phyloP scores from a whole-genome alignment of 2,113 vertebrate species.

The Lepidothrix coronata region DNA sequence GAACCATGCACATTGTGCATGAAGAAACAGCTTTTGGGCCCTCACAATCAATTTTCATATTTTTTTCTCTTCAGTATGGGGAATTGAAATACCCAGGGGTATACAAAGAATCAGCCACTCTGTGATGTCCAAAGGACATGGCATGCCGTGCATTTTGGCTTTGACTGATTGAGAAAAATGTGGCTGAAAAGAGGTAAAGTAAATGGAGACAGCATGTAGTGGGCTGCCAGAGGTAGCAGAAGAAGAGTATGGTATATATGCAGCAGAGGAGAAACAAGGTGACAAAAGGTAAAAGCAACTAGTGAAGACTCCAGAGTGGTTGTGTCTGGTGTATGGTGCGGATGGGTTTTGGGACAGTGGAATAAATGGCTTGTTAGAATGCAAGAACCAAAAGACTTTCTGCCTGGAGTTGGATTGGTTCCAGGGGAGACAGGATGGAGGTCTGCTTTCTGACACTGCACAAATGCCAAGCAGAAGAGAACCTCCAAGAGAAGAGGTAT shows the following conservation, averaged over 20 bases:
- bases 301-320: background rate
- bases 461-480: background rate
- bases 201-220: background rate
- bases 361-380: background rate
- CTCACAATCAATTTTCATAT: background rate
- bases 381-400: background rate
- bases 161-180: background rate
- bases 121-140: background rate
- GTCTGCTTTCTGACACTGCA: background rate
- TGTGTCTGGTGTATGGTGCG: background rate
- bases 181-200: background rate
- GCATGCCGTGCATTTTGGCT: background rate
- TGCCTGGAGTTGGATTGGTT: background rate
- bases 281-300: background rate
- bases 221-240: background rate
- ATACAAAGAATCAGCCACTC: background rate
- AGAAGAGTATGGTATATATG: background rate
- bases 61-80: background rate
- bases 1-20: background rate
- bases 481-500: background rate
- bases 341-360: background rate
- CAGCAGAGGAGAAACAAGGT: background rate
- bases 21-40: background rate
- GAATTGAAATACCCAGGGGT: background rate
- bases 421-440: too few relatives aligned